Evolutionary conservation across 2,797 vertebrate genomes (phyloP).

Genomic region (Phalanger gymnotis): DNA sequence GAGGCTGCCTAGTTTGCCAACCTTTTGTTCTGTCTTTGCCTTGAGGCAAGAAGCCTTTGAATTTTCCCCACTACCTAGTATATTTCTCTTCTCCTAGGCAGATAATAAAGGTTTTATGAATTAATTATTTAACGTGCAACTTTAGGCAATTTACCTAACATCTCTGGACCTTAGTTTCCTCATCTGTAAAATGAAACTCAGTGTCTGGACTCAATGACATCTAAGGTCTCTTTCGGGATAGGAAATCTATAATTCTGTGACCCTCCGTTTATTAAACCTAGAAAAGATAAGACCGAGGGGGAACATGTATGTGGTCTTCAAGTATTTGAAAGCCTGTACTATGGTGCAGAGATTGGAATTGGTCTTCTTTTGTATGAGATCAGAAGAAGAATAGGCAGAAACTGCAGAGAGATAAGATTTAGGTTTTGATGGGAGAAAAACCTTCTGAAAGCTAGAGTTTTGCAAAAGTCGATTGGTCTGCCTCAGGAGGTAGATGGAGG

Average conservation of each 20-base stretch:
- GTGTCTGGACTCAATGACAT: not conserved
- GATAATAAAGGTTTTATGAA: not conserved
- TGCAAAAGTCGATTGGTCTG: not conserved
- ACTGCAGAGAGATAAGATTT: not conserved
- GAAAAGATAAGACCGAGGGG: not conserved
- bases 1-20: not conserved
- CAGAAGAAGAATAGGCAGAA: not conserved
- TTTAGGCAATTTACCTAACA: not conserved
- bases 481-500: not conserved
- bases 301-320: not conserved
- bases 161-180: constrained; percentile 16
- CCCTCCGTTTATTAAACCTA: not conserved
- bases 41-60: not conserved
- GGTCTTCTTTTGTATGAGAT: not conserved
- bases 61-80: not conserved
- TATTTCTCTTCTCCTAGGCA: not conserved
- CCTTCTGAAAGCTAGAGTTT: not conserved
- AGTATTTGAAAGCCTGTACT: no score
- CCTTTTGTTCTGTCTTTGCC: not conserved
- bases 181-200: not conserved
- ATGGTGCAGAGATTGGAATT: not conserved
- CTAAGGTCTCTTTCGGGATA: not conserved
- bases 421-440: not conserved
- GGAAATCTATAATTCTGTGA: not conserved
- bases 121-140: not conserved